These are phyloP conservation scores for Aotus griseimembra DNA, from an alignment of 2,797 vertebrate genomes.

Conservation along the genomic window DNA sequence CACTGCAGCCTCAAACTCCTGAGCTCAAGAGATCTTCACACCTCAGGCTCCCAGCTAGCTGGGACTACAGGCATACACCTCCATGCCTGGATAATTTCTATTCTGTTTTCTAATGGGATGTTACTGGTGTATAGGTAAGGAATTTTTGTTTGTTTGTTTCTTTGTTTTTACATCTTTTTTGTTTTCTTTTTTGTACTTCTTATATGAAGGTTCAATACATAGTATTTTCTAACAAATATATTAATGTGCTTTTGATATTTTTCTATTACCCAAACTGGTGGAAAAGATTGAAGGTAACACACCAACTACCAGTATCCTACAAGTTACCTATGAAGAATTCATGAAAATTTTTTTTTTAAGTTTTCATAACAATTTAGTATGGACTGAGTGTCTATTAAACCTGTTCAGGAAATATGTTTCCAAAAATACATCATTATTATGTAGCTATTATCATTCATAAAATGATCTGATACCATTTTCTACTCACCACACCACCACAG, in stretches of 20 bases:
- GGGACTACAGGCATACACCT: too few relatives aligned
- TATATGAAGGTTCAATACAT: too few relatives aligned
- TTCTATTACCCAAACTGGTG: background rate
- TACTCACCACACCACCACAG: background rate
- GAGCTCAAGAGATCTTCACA: too few relatives aligned
- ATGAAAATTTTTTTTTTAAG: background rate
- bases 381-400: background rate
- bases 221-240: background rate
- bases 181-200: too few relatives aligned
- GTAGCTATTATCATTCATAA: background rate
- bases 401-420: background rate
- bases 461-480: background rate
- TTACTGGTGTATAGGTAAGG: background rate
- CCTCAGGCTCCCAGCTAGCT: too few relatives aligned
- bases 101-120: background rate
- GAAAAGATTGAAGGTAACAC: background rate
- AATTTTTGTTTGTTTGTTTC: background rate
- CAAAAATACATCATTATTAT: background rate
- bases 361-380: background rate
- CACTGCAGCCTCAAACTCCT: too few relatives aligned
- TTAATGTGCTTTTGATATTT: background rate
- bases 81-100: too few relatives aligned
- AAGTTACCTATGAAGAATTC: slow-evolving; percentile 8
- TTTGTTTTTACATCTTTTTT: background rate
- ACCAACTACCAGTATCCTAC: background rate